Conservation (phyloP, 37 sponge, comb jelly and placozoan species). For the Ianthella basta region DNA sequence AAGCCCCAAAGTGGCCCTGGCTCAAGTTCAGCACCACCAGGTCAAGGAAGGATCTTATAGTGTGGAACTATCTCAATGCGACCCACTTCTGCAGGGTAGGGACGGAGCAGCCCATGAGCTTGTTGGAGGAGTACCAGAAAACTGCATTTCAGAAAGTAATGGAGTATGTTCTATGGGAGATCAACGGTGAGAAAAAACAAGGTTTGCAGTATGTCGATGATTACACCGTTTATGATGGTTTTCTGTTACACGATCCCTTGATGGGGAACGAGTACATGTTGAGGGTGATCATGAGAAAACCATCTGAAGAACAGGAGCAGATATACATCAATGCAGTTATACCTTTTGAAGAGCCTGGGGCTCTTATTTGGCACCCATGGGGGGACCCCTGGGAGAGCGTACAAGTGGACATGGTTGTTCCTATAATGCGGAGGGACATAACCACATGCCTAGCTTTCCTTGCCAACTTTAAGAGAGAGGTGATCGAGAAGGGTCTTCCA, state of each 20-base stretch:
- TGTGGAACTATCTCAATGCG: conserved; percentile 18
- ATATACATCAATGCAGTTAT: background rate
- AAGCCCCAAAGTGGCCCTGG: background rate
- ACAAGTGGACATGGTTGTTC: background rate
- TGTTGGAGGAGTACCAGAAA: background rate
- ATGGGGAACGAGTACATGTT: conserved; percentile 3
- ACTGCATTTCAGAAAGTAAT: conserved; percentile 10
- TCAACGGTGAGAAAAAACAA: background rate
- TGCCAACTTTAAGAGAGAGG: background rate
- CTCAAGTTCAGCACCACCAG: background rate
- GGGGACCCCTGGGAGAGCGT: background rate
- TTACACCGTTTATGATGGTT: conserved; percentile 7
- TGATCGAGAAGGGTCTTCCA: background rate
- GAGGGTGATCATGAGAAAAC: background rate
- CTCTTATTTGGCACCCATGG: conserved; percentile 1
- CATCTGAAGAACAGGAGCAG: background rate
- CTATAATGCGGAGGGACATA: background rate
- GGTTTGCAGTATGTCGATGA: background rate
- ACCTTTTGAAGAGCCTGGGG: conserved; percentile 4
- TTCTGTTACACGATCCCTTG: background rate
- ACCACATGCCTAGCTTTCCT: background rate
- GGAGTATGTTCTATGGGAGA: background rate
- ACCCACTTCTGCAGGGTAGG: background rate
- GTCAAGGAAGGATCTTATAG: background rate
- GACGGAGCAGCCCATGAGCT: background rate